Percentiles rank a stretch among this genome's conserved stretches.
phyloP scores from a whole-genome alignment of 2,797 vertebrate genomes.

The Ciconia nigra region DNA sequence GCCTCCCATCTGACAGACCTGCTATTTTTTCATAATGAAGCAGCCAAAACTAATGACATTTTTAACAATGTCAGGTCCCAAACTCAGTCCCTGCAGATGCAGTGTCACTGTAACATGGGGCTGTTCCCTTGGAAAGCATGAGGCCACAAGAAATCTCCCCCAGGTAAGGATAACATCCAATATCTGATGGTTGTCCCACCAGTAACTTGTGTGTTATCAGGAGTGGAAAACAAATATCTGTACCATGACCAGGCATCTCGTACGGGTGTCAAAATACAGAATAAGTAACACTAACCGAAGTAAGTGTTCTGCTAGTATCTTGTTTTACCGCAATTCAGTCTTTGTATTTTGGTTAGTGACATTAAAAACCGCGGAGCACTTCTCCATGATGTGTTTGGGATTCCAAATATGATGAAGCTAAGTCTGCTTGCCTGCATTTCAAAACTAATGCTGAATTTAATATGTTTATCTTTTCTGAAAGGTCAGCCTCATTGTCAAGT shows the following conservation, averaged over 20 bases:
- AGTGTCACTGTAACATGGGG: background rate
- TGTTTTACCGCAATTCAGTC: background rate
- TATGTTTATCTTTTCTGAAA: background rate
- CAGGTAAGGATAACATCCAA: background rate
- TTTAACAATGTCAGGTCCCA: background rate
- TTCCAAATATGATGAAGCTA: background rate
- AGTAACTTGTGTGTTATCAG: background rate
- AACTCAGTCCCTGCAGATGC: background rate
- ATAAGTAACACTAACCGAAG: background rate
- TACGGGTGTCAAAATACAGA: background rate
- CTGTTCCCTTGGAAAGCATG: background rate
- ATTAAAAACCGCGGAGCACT: background rate
- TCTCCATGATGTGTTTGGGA: background rate
- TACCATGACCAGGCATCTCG: background rate
- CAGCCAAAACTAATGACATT: background rate
- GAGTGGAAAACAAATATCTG: background rate
- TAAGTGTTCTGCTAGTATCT: background rate
- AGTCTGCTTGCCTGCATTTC: background rate
- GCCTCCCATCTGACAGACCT: background rate
- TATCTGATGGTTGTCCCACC: background rate
- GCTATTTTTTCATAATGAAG: background rate
- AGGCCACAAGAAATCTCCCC: background rate
- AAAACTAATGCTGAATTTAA: background rate
- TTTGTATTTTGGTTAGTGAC: background rate
- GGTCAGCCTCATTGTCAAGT: background rate